Conservation (phyloP, 2,113 vertebrate genomes). For the Ornithorhynchus anatinus region DNA sequence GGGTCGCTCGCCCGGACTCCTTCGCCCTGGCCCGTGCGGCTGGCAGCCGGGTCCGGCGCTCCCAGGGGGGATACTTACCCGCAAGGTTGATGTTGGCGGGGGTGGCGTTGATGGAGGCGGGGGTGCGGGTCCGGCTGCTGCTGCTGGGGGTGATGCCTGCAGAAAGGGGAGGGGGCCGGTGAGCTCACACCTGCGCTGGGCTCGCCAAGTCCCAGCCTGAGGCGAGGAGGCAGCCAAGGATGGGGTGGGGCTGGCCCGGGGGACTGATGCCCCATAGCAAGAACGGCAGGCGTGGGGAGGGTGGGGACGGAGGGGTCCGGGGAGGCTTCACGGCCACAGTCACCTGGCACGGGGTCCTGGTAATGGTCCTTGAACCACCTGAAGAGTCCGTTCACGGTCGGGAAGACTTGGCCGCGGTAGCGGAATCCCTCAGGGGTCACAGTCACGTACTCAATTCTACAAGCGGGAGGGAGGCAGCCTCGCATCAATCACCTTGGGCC, state of each 20-base stretch:
- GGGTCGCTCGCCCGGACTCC: not conserved
- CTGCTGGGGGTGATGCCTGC: slow-evolving; percentile 94
- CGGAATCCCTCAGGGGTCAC: slow-evolving; percentile 97
- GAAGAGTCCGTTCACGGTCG: slow-evolving; percentile 94
- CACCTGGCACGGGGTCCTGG: slow-evolving; percentile 96
- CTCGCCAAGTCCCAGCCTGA: not conserved
- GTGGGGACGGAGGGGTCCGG: no score
- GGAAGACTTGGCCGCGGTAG: slow-evolving; percentile 94
- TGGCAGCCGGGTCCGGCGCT: not conserved
- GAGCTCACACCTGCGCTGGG: not conserved
- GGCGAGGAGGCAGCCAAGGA: not conserved
- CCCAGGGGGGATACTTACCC: slow-evolving; percentile 63
- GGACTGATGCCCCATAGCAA: no score
- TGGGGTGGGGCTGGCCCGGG: not conserved
- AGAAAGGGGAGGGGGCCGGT: not conserved
- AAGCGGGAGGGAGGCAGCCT: slow-evolving; percentile 12
- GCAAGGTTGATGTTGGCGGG: slow-evolving; percentile 98
- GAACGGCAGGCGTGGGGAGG: no score
- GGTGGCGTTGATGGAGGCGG: slow-evolving; percentile 92
- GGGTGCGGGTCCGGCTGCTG: slow-evolving; percentile 93
- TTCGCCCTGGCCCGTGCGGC: not conserved
- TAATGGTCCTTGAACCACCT: slow-evolving; percentile 99
- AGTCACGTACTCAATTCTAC: slow-evolving; percentile 93
- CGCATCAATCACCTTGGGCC: not conserved
- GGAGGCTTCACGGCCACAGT: no score